Base-by-base conservation (phyloP, 2,888 invertebrate species). In the Lepidochrysops patricia region DNA sequence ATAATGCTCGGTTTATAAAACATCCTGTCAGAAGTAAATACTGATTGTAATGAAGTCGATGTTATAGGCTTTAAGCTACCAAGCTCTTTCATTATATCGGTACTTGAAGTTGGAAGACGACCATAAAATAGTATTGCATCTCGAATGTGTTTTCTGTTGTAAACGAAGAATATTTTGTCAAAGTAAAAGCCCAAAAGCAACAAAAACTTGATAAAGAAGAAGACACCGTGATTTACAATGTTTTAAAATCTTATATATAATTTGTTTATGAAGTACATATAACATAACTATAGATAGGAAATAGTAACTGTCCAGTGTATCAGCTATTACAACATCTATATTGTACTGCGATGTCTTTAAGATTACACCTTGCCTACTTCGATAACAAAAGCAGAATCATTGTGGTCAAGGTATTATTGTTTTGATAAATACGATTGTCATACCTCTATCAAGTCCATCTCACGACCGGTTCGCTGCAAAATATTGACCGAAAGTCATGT, bases 401-500 rank as follows among this genome's bases (percentile, higher is more conserved):
- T 60, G 63, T 58, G 62, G 61, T 64, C 66, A 66, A 64, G 64
- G 61, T 64, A 61, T 63, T 63, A 65, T 80, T 82, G 78, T 79
- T 77, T 72, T 67, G 63, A 68, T 73, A 74, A 74, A 71, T 70
- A 68, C 72, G 76, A 73, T 77, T 75, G 79, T 79, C 73, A 73
- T 72, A 69, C 69, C 71, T 71, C 72, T 74, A 79, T 80, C 80
- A 71, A 62, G 15, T 59, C 37, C 62, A 72, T 73, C 73, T 79
- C 80, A 82, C 80, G 82, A 82, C 58, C 57, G 58, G 50, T 50
- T 57, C 73, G 78, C 73, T 77, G 81, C 83, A 79, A 85, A 85
- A 85, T 85, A 83, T 86, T 85, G 82, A 84, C 80, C 69, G 75
- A 66, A 80, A 77, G 74, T 74, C 68, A 71, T 66, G 72, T 71